Percentiles rank a stretch among this genome's conserved stretches.
phyloP scores from a whole-genome alignment of 2,113 vertebrate species.

The Amphiprion percula region DNA sequence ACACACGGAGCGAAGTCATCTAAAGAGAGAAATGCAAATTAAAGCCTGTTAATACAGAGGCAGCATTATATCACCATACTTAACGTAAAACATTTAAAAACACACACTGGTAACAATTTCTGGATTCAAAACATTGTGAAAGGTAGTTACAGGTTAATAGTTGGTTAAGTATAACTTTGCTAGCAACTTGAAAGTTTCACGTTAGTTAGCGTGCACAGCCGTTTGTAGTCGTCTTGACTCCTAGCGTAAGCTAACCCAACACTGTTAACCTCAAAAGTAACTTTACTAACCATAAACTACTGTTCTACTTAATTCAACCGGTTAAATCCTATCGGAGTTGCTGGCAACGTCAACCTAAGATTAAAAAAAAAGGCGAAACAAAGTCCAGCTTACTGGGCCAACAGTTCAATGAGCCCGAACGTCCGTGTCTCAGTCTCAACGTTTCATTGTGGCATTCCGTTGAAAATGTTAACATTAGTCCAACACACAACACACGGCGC shows the following conservation, averaged over 20 bases:
- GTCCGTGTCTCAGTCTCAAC: conserved; percentile 26
- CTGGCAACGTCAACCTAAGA: background rate
- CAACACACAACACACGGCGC: background rate
- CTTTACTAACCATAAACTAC: background rate
- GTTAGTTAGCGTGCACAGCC: conserved; percentile 13
- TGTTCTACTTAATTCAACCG: background rate
- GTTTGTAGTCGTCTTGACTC: conserved; percentile 10
- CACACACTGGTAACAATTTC: background rate
- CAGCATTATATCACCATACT: background rate
- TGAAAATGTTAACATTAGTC: conserved; percentile 11
- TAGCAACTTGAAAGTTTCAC: conserved; percentile 14
- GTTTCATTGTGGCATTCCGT: conserved; percentile 67
- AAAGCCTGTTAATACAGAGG: conserved; percentile 19
- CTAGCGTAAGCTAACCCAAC: conserved; percentile 16
- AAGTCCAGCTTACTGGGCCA: conserved; percentile 50
- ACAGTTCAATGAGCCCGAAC: conserved; percentile 20
- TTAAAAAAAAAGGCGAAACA: conserved; percentile 23
- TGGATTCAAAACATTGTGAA: background rate
- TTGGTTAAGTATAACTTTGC: background rate
- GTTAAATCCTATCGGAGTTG: background rate
- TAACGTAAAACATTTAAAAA: background rate
- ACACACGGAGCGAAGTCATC: conserved; percentile 65
- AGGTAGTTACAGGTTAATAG: background rate
- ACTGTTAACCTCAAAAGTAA: conserved; percentile 15
- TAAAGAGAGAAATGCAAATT: conserved; percentile 47